Conservation (phyloP, 2,888 invertebrate genomes). For the Arrhopalites spinosus region DNA sequence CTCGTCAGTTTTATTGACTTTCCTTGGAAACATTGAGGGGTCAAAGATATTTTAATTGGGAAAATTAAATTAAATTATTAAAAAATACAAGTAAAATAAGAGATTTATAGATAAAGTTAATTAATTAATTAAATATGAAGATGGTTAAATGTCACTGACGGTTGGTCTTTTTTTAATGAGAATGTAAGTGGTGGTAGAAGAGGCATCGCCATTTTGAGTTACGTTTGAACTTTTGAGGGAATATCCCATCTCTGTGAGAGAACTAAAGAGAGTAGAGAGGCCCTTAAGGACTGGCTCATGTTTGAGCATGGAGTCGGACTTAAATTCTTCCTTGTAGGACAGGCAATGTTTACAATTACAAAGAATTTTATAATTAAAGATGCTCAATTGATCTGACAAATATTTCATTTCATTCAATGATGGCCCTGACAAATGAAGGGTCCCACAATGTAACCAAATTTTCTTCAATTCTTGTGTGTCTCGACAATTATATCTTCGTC, state of each 20-base stretch:
- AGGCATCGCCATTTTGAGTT: conserved; percentile 20
- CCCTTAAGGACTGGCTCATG: conserved; percentile 23
- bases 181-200: conserved; percentile 5
- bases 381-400: conserved; percentile 25
- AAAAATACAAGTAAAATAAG: neutral
- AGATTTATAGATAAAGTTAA: neutral
- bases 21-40: too few species aligned
- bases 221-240: neutral
- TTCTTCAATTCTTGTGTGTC: neutral
- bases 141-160: conserved; percentile 4
- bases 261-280: neutral
- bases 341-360: conserved; percentile 31
- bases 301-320: neutral
- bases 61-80: too few species aligned
- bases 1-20: too few species aligned
- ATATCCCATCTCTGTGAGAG: conserved; percentile 14
- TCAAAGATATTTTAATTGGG: too few species aligned
- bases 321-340: conserved; percentile 16
- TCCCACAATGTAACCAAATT: neutral
- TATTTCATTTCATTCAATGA: neutral
- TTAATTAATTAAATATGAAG: neutral
- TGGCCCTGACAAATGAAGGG: neutral
- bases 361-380: conserved; percentile 18
- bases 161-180: conserved; percentile 19
- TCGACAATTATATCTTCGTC: neutral